Base-by-base conservation (phyloP, 2,888 invertebrate genomes). In the Eupithecia abbreviata region DNA sequence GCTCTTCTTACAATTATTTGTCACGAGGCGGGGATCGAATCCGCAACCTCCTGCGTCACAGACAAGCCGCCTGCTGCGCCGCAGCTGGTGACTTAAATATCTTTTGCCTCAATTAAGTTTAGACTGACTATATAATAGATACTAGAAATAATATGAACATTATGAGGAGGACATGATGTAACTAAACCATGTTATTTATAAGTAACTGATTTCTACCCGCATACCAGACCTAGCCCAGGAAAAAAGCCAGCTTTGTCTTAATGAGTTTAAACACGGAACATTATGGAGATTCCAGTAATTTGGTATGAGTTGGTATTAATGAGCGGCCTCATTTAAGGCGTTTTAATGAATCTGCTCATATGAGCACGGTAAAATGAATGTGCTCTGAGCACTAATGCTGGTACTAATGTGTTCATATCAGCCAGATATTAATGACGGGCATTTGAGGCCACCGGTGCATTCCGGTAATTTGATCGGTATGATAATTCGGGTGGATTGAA, bases 241-340 rank as follows among this genome's bases (percentile, higher is more conserved):
- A n/a, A 62, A 58, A n/a, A 10, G 30, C 30, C 62, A 62, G 62
- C 30, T 62, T 58, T 58, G 55, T 55, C 58, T 18, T 58, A 18
- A 4, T 62, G 12, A 62, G 18, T 18, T 18, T 9, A 58, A 18
- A 58, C 10, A 9, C 58, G 18, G 18, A 58, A 58, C 13, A 66
- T 66, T 42, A 66, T 42, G 65, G 41, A 66, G 42, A 66, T 66
- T 66, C 42, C 15, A 66, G 65, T 66, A 41, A 66, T 55, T 55
- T 55, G 55, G n/a, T 66, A 66, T 42, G 15, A 66, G 10, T 41
- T 15, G 13, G 41, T 7, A 66, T 13, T 66, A 66, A 66, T 66
- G 62, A 62, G 62, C 4, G 3, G 4, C 62, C 30, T 62, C 10
- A 30, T 62, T 30, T 62, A 30, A 30, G 62, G 10, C 30, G 30